Percentiles rank a stretch among this genome's conserved stretches.
Evolutionary conservation across 2,797 vertebrate genomes (phyloP).

Genomic region (Pangasius djambal): DNA sequence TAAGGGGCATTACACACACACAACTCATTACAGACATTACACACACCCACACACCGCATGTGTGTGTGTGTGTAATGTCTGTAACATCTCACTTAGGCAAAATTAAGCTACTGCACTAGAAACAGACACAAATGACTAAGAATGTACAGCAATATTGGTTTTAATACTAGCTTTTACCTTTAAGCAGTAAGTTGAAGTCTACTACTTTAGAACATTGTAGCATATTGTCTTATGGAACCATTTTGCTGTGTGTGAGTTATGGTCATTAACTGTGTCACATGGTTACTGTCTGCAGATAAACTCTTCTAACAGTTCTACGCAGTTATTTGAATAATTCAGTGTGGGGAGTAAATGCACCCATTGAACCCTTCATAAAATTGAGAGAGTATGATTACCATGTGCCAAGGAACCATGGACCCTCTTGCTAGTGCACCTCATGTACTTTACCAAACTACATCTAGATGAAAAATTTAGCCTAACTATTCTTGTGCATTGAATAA

Average conservation of each 20-base stretch:
- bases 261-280: not conserved
- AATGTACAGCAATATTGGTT: not conserved
- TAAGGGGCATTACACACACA: not conserved
- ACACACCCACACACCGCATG: not conserved
- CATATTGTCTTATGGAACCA: not conserved
- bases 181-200: not conserved
- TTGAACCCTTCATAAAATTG: not conserved
- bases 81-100: not conserved
- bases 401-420: not conserved
- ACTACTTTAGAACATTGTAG: not conserved
- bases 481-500: not conserved
- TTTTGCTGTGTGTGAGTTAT: not conserved
- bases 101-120: not conserved
- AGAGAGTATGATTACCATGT: too few relatives aligned
- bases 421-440: not conserved
- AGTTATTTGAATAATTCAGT: not conserved
- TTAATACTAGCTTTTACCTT: not conserved
- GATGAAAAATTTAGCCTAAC: not conserved
- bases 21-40: not conserved
- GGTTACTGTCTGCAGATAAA: not conserved
- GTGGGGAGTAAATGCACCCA: not conserved
- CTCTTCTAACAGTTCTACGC: not conserved
- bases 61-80: too few relatives aligned
- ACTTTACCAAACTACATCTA: not conserved
- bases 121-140: not conserved